Percentiles rank a stretch among this genome's conserved stretches.
Conservation (phyloP, 1,140 invertebrate species). For the Cataglyphis hispanica region DNA sequence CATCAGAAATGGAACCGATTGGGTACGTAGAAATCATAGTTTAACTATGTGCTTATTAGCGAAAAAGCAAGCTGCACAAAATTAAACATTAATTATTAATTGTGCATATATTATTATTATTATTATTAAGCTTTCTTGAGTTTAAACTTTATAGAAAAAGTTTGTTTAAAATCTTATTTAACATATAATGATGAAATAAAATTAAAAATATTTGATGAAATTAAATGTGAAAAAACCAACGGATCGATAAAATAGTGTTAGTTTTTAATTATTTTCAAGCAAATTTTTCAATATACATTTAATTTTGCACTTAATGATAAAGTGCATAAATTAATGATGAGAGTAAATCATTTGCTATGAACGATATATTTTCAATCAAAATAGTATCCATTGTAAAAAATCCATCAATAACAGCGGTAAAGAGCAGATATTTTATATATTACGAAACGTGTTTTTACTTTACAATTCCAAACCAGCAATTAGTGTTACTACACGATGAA, state of each 20-base stretch:
- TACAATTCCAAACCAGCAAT: conserved; percentile 10
- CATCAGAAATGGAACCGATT: conserved; percentile 27
- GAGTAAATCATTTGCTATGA: not conserved
- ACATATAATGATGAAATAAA: not conserved
- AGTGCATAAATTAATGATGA: not conserved
- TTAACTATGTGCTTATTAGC: not conserved
- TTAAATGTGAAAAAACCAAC: not conserved
- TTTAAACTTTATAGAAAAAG: not conserved
- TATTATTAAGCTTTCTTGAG: not conserved
- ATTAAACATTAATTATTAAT: not conserved
- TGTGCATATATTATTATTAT: not conserved
- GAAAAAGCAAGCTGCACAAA: not conserved
- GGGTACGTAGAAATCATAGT: conserved; percentile 39
- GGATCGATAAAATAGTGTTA: not conserved
- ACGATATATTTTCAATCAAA: too few species aligned
- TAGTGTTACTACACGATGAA: conserved; percentile 27
- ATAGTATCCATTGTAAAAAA: not conserved
- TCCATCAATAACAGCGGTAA: not conserved
- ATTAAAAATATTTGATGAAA: not conserved
- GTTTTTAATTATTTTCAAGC: not conserved
- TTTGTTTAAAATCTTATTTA: not conserved
- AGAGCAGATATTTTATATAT: not conserved
- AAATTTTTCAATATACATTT: not conserved
- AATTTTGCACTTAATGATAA: not conserved
- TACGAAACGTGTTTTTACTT: conserved; percentile 14